A percentile compares a stretch with the other conserved stretches of the same genome.
phyloP scores from a whole-genome alignment of 2,888 invertebrate genomes.

The Homarus gammarus region DNA sequence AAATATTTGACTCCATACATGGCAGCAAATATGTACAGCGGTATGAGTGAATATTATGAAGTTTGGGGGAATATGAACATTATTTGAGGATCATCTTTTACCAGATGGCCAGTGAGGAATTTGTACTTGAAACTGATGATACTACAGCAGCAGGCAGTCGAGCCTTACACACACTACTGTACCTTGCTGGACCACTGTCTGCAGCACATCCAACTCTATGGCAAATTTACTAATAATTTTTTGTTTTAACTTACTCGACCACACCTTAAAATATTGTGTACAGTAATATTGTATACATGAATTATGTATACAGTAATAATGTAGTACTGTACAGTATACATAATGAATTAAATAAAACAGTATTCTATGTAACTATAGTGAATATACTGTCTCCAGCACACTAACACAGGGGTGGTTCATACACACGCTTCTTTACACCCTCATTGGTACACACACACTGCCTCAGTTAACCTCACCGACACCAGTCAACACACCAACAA shows the following conservation, averaged over 20 bases:
- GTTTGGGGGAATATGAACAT: conserved; percentile 20
- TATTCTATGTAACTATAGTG: neutral
- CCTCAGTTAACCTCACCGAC: no score
- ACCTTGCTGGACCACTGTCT: neutral
- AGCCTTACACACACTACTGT: neutral
- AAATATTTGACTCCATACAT: conserved; percentile 8
- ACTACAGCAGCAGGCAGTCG: conserved; percentile 13
- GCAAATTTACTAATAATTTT: neutral
- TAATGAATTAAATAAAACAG: neutral
- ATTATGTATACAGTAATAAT: conserved; percentile 1
- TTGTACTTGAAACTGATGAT: conserved; percentile 58
- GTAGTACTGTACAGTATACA: neutral
- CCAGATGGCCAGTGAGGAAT: conserved; percentile 50
- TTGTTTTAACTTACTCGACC: no score
- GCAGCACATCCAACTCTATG: neutral
- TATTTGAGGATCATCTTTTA: neutral
- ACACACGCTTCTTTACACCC: no score
- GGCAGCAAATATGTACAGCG: conserved; percentile 22
- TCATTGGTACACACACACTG: no score
- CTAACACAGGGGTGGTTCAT: no score
- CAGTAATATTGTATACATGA: neutral
- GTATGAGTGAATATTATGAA: conserved; percentile 16
- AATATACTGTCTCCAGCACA: conserved; percentile 18
- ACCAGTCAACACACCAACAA: no score
- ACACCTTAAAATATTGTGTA: neutral